These are phyloP conservation scores for Nylanderia fulva DNA, from an alignment of 1,140 invertebrate species.

Conservation along the genomic window DNA sequence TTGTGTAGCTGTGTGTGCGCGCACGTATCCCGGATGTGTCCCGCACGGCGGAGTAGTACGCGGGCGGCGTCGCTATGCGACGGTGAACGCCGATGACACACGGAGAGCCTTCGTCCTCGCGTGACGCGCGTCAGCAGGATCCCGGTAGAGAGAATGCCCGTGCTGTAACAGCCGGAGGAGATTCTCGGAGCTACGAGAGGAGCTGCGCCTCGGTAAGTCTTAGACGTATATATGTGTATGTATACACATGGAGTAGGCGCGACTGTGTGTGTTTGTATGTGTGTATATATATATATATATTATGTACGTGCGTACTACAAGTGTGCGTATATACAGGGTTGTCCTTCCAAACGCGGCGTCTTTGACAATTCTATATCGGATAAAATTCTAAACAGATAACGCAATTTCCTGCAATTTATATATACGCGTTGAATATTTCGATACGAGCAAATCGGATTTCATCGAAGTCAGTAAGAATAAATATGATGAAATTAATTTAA, in stretches of 20 bases:
- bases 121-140: conserved; percentile 51
- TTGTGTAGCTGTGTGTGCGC: conserved; percentile 5
- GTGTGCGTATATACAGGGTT: neutral
- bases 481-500: no score
- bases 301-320: no score
- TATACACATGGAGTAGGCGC: conserved; percentile 3
- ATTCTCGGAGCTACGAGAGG: conserved; percentile 41
- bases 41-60: neutral
- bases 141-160: conserved; percentile 55
- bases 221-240: no score
- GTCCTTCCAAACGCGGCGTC: neutral
- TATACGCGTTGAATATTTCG: neutral
- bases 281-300: no score
- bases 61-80: conserved; percentile 38
- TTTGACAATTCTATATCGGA: neutral
- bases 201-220: conserved; percentile 64
- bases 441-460: neutral
- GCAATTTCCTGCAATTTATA: conserved; percentile 2
- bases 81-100: conserved; percentile 49
- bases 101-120: conserved; percentile 24
- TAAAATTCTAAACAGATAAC: conserved; percentile 18
- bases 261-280: neutral
- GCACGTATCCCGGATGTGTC: conserved; percentile 8
- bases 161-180: conserved; percentile 38
- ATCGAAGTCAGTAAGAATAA: neutral